These are phyloP conservation scores for Capitulum mitella DNA, from an alignment of 2,888 invertebrate genomes.

Conservation along the genomic window DNA sequence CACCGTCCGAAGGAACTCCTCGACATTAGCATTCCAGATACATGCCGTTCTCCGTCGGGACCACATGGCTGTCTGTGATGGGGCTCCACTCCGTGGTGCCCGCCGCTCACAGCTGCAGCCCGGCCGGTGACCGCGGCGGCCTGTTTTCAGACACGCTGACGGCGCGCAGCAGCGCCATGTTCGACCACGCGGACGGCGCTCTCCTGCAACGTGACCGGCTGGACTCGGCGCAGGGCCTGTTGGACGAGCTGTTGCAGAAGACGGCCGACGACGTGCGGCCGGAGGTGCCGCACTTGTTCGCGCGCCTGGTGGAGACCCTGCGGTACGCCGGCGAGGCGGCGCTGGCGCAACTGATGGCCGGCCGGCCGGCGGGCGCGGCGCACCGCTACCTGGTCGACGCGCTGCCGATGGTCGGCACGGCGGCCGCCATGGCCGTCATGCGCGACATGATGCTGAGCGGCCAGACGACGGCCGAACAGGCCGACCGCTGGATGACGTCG, in stretches of 20 bases:
- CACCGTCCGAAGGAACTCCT: too few species aligned
- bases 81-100: too few species aligned
- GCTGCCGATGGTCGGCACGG: slow-evolving; percentile 75
- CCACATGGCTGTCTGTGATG: too few species aligned
- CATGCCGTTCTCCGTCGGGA: too few species aligned
- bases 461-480: slow-evolving; percentile 56
- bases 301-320: slow-evolving; percentile 44
- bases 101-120: too few species aligned
- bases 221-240: slow-evolving; percentile 40
- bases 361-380: slow-evolving; percentile 31
- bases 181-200: slow-evolving; percentile 53
- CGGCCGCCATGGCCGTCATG: slow-evolving; percentile 73
- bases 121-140: too few species aligned
- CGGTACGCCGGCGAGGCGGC: slow-evolving; percentile 42
- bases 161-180: slow-evolving; percentile 51
- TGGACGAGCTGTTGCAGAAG: slow-evolving; percentile 37
- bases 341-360: slow-evolving; percentile 40
- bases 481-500: slow-evolving; percentile 74
- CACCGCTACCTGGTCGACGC: slow-evolving; percentile 59
- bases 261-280: slow-evolving; percentile 43
- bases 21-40: too few species aligned
- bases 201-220: slow-evolving; percentile 37
- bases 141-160: neutral
- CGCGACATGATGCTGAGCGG: slow-evolving; percentile 65
- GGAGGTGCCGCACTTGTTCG: slow-evolving; percentile 46